phyloP scores from a whole-genome alignment of 2,888 invertebrate species.

The Ypsolopha scabrella region DNA sequence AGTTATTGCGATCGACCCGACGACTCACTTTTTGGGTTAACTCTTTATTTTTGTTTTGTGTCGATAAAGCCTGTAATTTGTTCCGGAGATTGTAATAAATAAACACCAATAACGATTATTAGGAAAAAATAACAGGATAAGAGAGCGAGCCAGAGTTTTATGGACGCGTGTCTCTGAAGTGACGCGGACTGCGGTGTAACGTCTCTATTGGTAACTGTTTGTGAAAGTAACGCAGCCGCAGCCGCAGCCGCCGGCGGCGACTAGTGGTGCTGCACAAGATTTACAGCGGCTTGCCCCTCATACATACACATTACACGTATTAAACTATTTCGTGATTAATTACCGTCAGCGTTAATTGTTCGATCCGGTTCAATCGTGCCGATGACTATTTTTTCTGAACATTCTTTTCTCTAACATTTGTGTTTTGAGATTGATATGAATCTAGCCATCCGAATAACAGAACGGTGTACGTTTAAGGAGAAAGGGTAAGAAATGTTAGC shows the following conservation, averaged over 20 bases:
- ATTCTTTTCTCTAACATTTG: no score
- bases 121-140: slow-evolving; percentile 68
- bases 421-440: no score
- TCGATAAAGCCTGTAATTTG: slow-evolving; percentile 68
- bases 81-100: slow-evolving; percentile 64
- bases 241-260: slow-evolving; percentile 40
- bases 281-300: slow-evolving; percentile 48
- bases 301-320: slow-evolving; percentile 58
- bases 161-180: slow-evolving; percentile 44
- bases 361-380: slow-evolving; percentile 44
- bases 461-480: not conserved
- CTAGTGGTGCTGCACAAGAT: slow-evolving; percentile 34
- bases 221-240: slow-evolving; percentile 43
- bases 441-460: not conserved
- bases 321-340: slow-evolving; percentile 59
- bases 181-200: slow-evolving; percentile 32
- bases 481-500: slow-evolving; percentile 18
- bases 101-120: slow-evolving; percentile 71
- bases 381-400: slow-evolving; percentile 19
- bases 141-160: slow-evolving; percentile 40
- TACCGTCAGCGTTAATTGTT: slow-evolving; percentile 49
- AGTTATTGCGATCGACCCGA: slow-evolving; percentile 67
- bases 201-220: slow-evolving; percentile 60
- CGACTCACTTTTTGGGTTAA: slow-evolving; percentile 69
- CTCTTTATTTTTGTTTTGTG: slow-evolving; percentile 61